Base-by-base conservation (phyloP, 2,113 vertebrate species). In the Synodontis membranacea region DNA sequence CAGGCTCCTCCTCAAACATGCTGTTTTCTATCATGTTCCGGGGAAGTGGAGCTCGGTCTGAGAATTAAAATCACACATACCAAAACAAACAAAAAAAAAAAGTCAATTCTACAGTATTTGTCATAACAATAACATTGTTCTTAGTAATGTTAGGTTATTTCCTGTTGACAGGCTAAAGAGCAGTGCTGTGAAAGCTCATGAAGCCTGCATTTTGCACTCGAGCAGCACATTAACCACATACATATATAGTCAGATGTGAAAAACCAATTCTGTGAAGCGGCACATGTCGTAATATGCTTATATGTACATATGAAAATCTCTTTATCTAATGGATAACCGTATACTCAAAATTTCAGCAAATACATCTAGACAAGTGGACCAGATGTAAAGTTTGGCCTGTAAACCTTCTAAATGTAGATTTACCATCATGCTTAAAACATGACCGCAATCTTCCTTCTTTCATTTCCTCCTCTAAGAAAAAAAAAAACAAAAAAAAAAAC, bases 21-120 rank as follows among this genome's bases (percentile, higher is more conserved):
- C 96, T 98, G 94, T 99, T 99, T 95, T 99, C 98, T 92, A 99
- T 99, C 97, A 99, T 99, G 94, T 99, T 99, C 93, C 97, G 96
- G 19, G 98, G 98, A 87, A 98, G 94, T 85, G 93, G 96, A 86
- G 95, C 93, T 89, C 62, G 95, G 87, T 98, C 98, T 99, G 92
- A 82, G 93, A 92, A 86, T 91, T 90, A 31, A 10, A 82, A 42
- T 76, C 7, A 91, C 1, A 66, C 34, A 86, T 72, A 92, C 64
- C 86, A 34, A 91, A 88, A 6, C 23, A 58, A 58, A 1, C 1
- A 25, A 1, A 0, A 19, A 42, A 80, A 74, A 60, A 12, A 1
- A 68, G 9, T 48, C 37, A 60, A 52, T 58, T 46, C 25, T 44
- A n/a, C 46, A 23, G 54, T 15, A 42, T 25, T 11, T 19, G 1